A percentile compares a stretch with the other conserved stretches of the same genome.
These are phyloP conservation scores for Drosophila guanche DNA, from an alignment of 1,140 invertebrate genomes.

Conservation along the genomic window DNA sequence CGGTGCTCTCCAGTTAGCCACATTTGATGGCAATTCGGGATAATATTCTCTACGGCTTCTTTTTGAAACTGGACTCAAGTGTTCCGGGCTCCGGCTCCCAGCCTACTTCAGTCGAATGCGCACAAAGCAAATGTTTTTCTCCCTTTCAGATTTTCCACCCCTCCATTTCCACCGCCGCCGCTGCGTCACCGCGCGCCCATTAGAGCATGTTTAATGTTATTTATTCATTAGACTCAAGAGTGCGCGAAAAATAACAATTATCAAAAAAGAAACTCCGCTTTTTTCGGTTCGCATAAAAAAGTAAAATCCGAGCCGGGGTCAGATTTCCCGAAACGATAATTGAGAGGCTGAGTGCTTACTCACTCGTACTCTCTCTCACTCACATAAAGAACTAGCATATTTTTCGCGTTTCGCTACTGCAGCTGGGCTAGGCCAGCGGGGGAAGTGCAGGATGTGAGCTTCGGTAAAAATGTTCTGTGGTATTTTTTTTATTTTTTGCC, in stretches of 20 bases:
- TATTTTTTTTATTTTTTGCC: constrained; percentile 31
- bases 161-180: constrained; percentile 31
- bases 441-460: constrained; percentile 30
- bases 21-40: constrained; percentile 42
- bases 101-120: constrained; percentile 60
- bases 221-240: constrained; percentile 82
- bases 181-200: constrained; percentile 59
- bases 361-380: constrained; percentile 8
- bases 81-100: constrained; percentile 11
- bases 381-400: constrained; percentile 30
- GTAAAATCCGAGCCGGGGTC: constrained; percentile 55
- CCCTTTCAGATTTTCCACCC: constrained; percentile 56
- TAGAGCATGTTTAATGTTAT: constrained; percentile 82
- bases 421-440: constrained; percentile 17
- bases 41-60: constrained; percentile 50
- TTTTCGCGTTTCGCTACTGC: constrained; percentile 26
- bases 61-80: constrained; percentile 18
- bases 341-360: constrained; percentile 53
- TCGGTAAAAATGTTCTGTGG: constrained; percentile 26
- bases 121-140: constrained; percentile 74
- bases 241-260: constrained; percentile 82
- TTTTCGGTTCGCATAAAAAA: constrained; percentile 48
- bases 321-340: constrained; percentile 77
- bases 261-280: constrained; percentile 64
- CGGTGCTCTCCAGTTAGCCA: neutral